Percentiles rank a stretch among this genome's conserved stretches.
These are phyloP conservation scores for Caenorhabditis briggsae DNA, from an alignment of 1,140 invertebrate genomes.

Conservation along the genomic window DNA sequence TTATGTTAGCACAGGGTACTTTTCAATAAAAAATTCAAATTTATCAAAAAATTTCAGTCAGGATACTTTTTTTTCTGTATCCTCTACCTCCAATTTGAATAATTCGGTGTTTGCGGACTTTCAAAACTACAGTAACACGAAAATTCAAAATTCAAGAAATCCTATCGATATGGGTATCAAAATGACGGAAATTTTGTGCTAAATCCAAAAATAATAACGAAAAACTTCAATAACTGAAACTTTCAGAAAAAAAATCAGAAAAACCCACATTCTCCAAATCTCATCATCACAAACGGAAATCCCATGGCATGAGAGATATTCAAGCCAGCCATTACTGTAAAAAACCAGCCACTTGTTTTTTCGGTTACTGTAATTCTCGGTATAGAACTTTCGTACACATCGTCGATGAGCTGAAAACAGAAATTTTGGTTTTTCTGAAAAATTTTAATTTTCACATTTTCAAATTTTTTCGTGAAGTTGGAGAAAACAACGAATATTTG, in stretches of 20 bases:
- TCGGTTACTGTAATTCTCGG: neutral
- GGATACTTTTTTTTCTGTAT: too few relatives aligned
- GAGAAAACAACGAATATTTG: too few relatives aligned
- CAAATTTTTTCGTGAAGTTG: too few relatives aligned
- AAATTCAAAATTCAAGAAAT: too few relatives aligned
- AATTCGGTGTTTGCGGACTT: too few relatives aligned
- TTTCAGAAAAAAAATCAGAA: neutral
- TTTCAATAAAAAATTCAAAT: too few relatives aligned
- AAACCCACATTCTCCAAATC: neutral
- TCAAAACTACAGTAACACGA: too few relatives aligned
- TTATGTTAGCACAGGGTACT: too few relatives aligned
- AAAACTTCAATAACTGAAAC: neutral
- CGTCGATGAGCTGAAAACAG: neutral
- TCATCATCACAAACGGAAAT: conserved; percentile 22
- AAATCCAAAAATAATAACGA: neutral
- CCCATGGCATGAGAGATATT: neutral
- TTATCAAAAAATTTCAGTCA: too few relatives aligned
- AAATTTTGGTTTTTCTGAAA: neutral
- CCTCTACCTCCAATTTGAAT: too few relatives aligned
- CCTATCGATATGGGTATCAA: conserved; percentile 7
- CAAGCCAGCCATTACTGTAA: neutral
- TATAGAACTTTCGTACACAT: neutral
- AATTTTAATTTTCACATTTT: too few relatives aligned
- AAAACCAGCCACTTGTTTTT: neutral
- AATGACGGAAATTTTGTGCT: neutral